Evolutionary conservation across 2,113 vertebrate genomes (phyloP).

Genomic region (Aegithalos caudatus): DNA sequence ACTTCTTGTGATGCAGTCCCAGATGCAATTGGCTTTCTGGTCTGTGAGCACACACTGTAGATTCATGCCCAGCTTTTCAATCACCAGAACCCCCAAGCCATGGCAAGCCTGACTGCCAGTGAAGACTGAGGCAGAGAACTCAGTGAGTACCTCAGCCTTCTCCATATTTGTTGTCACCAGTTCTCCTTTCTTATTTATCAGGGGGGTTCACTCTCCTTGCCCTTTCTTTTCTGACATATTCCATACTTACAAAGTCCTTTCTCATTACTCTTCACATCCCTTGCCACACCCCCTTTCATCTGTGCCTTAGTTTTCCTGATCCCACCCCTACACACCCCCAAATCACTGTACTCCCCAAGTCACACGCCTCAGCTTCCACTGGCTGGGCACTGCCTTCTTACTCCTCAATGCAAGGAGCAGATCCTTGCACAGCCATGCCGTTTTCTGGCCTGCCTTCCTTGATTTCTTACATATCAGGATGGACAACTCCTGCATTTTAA

Average conservation of each 20-base stretch:
- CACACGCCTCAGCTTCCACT: neutral
- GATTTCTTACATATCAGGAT: neutral
- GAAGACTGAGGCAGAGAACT: neutral
- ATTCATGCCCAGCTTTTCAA: neutral
- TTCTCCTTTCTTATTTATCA: neutral
- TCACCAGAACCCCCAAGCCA: neutral
- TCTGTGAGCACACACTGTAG: neutral
- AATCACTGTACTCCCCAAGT: neutral
- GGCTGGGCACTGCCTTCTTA: neutral
- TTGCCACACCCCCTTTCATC: neutral
- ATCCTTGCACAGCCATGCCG: neutral
- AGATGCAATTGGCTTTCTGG: neutral
- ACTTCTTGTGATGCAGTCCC: neutral
- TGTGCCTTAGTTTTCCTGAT: neutral
- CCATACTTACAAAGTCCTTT: rapidly evolving
- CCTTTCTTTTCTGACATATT: neutral
- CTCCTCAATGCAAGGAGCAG: neutral
- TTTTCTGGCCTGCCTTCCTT: neutral
- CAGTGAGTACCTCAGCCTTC: neutral
- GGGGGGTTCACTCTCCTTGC: neutral
- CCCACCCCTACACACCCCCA: neutral
- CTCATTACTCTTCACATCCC: neutral
- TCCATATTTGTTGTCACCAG: neutral
- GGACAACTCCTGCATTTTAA: neutral
- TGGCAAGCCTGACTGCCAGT: neutral